Evolutionary conservation across 2,888 invertebrate species (phyloP).

Genomic region (Spisula subtruncata): DNA sequence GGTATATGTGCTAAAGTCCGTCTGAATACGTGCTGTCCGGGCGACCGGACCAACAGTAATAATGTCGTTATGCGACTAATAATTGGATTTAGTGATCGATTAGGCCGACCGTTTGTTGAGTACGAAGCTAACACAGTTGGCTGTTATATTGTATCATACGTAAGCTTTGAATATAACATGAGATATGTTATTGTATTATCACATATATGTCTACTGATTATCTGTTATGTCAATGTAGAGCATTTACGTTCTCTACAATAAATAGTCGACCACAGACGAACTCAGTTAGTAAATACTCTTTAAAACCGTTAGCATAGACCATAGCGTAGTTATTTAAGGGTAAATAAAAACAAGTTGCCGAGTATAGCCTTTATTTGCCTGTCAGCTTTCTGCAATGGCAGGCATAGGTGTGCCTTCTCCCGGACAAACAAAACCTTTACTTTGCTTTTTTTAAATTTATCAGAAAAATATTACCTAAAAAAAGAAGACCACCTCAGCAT

Average conservation of each 20-base stretch:
- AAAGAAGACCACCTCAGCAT: no score
- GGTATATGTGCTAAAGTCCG: not conserved
- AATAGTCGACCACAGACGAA: no score
- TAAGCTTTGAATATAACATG: slow-evolving; percentile 13
- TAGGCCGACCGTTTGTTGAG: not conserved
- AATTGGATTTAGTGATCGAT: not conserved
- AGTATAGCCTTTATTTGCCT: no score
- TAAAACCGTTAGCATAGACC: no score
- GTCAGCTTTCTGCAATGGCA: no score
- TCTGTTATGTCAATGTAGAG: not conserved
- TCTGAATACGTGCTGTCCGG: not conserved
- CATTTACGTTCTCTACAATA: not conserved
- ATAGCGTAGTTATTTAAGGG: no score
- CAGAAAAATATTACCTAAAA: no score
- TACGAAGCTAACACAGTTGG: not conserved
- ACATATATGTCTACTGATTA: not conserved
- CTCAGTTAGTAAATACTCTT: no score
- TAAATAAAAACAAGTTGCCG: no score
- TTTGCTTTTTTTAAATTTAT: no score
- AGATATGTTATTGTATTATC: not conserved
- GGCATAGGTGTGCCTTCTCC: no score
- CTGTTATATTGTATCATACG: not conserved
- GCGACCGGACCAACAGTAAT: not conserved
- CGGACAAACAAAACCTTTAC: no score
- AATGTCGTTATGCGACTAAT: not conserved